phyloP scores from a whole-genome alignment of 2,113 vertebrate species.

The Cisticola juncidis region DNA sequence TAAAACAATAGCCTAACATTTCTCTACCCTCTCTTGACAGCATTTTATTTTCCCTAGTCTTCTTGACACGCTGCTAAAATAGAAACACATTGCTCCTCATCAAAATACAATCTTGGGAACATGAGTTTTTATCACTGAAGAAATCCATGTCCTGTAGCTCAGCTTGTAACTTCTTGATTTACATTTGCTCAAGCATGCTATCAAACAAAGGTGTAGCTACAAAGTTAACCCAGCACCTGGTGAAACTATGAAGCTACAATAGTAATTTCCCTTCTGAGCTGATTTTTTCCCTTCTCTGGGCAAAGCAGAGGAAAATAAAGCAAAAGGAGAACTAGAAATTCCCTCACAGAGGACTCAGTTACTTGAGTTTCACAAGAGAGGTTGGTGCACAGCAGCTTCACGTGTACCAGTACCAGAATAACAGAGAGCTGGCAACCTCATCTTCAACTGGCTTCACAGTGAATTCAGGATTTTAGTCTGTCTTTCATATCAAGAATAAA shows the following conservation, averaged over 20 bases:
- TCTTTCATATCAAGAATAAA: not conserved
- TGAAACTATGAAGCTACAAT: not conserved
- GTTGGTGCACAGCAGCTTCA: not conserved
- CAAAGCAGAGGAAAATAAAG: not conserved
- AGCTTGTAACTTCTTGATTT: not conserved
- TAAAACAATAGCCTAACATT: not conserved
- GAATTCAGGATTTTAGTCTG: not conserved
- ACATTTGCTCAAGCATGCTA: fast-evolving
- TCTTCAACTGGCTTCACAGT: not conserved
- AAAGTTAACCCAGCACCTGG: not conserved
- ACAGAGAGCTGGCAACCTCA: not conserved
- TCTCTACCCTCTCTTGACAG: not conserved
- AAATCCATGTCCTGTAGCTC: not conserved
- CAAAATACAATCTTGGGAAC: not conserved
- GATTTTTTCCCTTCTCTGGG: not conserved
- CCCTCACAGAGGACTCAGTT: not conserved
- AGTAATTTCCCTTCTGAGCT: not conserved
- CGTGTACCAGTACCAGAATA: not conserved
- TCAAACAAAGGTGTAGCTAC: not conserved
- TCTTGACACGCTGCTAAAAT: not conserved
- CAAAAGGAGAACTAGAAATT: not conserved
- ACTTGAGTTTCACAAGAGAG: not conserved
- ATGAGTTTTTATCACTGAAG: not conserved
- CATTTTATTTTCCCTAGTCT: not conserved
- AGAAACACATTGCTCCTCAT: not conserved